Conservation (phyloP, 2,888 invertebrate genomes). For the Drosophila mulleri region DNA sequence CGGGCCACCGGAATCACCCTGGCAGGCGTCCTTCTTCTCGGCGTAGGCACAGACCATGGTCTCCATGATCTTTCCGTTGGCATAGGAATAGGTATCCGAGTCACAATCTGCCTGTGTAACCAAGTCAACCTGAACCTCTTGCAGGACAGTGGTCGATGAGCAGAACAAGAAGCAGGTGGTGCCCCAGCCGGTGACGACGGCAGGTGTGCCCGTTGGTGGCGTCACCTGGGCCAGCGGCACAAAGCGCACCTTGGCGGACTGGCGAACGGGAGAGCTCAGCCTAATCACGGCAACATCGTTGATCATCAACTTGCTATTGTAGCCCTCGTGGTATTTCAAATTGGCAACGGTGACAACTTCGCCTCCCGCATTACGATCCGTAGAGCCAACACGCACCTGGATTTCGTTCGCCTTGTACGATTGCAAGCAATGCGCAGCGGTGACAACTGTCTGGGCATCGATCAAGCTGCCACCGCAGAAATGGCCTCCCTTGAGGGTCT, state of each 20-base stretch:
- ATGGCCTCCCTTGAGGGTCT: slow-evolving; percentile 75
- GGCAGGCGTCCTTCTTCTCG: slow-evolving; percentile 82
- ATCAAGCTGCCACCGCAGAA: slow-evolving; percentile 86
- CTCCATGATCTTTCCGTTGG: slow-evolving; percentile 40
- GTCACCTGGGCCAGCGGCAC: slow-evolving; percentile 69
- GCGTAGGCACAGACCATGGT: slow-evolving; percentile 83
- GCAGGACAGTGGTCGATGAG: slow-evolving; percentile 48
- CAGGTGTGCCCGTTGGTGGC: slow-evolving; percentile 71
- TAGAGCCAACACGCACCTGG: slow-evolving; percentile 84
- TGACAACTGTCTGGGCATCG: slow-evolving; percentile 78
- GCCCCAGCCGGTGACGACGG: slow-evolving; percentile 84
- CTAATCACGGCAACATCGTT: slow-evolving; percentile 85
- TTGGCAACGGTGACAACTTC: slow-evolving; percentile 77
- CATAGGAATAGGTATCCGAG: slow-evolving; percentile 55
- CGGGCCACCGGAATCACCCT: slow-evolving; percentile 85
- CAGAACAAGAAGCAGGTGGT: slow-evolving; percentile 70
- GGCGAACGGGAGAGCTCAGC: slow-evolving; percentile 74
- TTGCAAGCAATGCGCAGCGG: slow-evolving; percentile 85
- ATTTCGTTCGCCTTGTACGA: slow-evolving; percentile 48
- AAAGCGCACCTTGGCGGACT: slow-evolving; percentile 58
- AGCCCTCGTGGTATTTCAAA: slow-evolving; percentile 79
- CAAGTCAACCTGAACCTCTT: slow-evolving; percentile 63
- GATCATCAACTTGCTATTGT: slow-evolving; percentile 76
- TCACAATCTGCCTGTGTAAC: slow-evolving; percentile 44
- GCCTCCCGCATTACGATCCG: slow-evolving; percentile 81